Conservation (phyloP, 2,888 invertebrate species). For the Drosophila tripunctata region DNA sequence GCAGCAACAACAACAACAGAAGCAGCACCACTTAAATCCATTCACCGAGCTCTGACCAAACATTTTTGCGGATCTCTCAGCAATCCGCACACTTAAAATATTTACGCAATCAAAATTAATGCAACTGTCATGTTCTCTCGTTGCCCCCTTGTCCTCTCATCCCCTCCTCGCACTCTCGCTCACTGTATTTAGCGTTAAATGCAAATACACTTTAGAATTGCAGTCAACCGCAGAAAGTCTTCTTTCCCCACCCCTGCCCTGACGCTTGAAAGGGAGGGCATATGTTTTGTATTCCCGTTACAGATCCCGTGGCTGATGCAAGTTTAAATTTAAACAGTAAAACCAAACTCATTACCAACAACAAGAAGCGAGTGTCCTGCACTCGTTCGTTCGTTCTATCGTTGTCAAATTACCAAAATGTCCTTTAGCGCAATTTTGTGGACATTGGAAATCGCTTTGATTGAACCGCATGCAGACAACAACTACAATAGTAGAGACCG, state of each 20-base stretch:
- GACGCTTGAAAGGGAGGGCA: not conserved
- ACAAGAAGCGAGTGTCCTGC: conserved; percentile 56
- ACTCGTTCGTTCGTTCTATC: conserved; percentile 31
- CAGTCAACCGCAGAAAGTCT: conserved; percentile 53
- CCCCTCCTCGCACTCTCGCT: conserved; percentile 17
- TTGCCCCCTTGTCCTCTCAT: not conserved
- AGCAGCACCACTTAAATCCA: conserved; percentile 30
- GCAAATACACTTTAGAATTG: conserved; percentile 82
- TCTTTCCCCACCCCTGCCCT: not conserved
- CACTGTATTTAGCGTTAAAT: conserved; percentile 79
- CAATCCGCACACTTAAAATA: conserved; percentile 73
- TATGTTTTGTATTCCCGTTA: conserved; percentile 17
- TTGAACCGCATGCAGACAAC: conserved; percentile 75
- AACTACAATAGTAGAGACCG: conserved; percentile 39
- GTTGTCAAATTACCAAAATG: conserved; percentile 80
- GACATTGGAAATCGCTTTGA: conserved; percentile 81
- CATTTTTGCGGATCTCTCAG: conserved; percentile 44
- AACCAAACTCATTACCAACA: conserved; percentile 80
- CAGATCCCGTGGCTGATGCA: conserved; percentile 32
- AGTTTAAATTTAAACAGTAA: conserved; percentile 76
- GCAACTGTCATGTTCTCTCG: conserved; percentile 76
- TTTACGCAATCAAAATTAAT: conserved; percentile 79
- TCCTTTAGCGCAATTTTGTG: conserved; percentile 80
- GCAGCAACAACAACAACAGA: no score
- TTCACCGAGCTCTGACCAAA: conserved; percentile 20